Percentiles rank a stretch among this genome's conserved stretches.
Conservation (phyloP, 2,797 vertebrate genomes). For the Acomys russatus region DNA sequence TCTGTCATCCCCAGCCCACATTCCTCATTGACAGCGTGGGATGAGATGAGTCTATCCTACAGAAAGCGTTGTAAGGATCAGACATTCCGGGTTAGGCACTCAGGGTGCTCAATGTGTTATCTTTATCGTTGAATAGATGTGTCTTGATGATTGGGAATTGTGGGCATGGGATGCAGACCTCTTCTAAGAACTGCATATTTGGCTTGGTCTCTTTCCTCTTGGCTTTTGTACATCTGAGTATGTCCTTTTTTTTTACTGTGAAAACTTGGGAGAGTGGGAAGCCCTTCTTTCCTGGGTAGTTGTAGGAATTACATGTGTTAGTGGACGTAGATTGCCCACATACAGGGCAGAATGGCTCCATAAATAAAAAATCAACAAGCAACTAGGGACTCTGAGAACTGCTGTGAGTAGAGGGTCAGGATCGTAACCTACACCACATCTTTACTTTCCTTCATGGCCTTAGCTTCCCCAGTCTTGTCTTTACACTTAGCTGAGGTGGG, state of each 20-base stretch:
- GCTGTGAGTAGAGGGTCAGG: fast-evolving
- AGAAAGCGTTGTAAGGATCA: slow-evolving; percentile 3
- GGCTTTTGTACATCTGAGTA: not conserved
- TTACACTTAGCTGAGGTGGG: not conserved
- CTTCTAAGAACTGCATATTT: not conserved
- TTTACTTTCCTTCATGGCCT: not conserved
- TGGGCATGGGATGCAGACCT: not conserved
- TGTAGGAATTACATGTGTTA: not conserved
- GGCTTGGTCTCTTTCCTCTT: not conserved
- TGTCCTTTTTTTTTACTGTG: not conserved
- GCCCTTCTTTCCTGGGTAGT: not conserved
- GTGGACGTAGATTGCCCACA: not conserved
- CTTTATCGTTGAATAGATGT: not conserved
- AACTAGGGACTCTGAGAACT: not conserved
- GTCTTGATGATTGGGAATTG: not conserved
- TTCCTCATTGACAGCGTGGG: not conserved
- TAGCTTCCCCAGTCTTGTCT: not conserved
- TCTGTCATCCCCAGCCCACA: not conserved
- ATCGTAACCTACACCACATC: not conserved
- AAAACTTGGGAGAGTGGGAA: not conserved
- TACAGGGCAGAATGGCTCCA: not conserved
- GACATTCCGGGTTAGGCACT: not conserved
- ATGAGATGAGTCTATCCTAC: not conserved
- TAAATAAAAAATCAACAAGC: not conserved
- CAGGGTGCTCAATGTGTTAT: not conserved